Percentiles rank a stretch among this genome's conserved stretches.
Evolutionary conservation across 2,113 vertebrate species (phyloP).

Genomic region (Percopsis transmontana): DNA sequence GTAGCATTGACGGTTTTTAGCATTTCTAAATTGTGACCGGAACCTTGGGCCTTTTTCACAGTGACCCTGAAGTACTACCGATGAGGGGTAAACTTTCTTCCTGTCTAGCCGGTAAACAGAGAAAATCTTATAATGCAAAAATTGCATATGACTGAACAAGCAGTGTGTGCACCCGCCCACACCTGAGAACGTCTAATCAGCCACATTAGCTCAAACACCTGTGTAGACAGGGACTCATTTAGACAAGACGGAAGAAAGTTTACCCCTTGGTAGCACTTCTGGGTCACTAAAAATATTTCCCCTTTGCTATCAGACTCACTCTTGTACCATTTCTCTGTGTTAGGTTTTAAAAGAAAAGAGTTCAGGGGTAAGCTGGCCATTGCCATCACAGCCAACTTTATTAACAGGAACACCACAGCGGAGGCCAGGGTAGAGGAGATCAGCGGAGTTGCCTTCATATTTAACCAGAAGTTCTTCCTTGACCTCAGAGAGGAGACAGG

Average conservation of each 20-base stretch:
- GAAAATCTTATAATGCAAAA: too few species aligned
- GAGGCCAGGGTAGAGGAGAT: slow-evolving; percentile 98
- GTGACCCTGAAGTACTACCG: too few species aligned
- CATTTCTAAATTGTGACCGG: too few species aligned
- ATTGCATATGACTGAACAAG: too few species aligned
- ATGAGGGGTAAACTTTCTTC: too few species aligned
- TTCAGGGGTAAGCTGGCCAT: slow-evolving; percentile 97
- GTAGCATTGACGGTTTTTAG: too few species aligned
- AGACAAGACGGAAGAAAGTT: not conserved
- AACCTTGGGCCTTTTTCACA: too few species aligned
- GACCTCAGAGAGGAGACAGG: slow-evolving; percentile 96
- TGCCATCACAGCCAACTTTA: slow-evolving; percentile 97
- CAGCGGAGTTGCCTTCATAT: slow-evolving; percentile 98
- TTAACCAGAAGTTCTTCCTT: slow-evolving; percentile 98
- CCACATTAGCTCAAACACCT: too few species aligned
- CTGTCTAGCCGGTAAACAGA: too few species aligned
- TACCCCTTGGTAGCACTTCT: not conserved
- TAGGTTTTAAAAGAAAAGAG: slow-evolving; percentile 96
- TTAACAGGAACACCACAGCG: slow-evolving; percentile 96
- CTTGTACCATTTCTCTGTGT: not conserved
- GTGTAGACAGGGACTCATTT: too few species aligned
- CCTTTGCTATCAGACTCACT: not conserved
- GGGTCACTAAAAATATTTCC: slow-evolving; percentile 1
- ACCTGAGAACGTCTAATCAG: too few species aligned
- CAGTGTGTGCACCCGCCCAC: too few species aligned